Evolutionary conservation across 2,113 vertebrate genomes (phyloP).

Genomic region (Candoia aspera): DNA sequence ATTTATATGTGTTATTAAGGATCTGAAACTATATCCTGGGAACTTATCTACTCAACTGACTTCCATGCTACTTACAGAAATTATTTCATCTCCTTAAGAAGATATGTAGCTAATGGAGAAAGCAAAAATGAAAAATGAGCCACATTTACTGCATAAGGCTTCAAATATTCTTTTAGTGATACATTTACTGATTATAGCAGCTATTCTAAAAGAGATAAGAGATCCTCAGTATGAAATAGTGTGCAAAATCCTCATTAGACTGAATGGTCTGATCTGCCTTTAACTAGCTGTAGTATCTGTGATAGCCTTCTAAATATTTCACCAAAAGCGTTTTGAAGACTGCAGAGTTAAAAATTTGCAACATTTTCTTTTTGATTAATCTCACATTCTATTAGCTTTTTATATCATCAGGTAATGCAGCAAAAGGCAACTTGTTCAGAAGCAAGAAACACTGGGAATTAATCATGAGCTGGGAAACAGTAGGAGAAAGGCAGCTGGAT

Average conservation of each 20-base stretch:
- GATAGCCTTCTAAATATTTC: background rate
- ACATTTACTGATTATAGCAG: conserved; percentile 3
- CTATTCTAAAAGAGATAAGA: background rate
- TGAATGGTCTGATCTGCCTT: background rate
- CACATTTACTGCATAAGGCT: background rate
- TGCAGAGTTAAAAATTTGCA: background rate
- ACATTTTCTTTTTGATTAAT: conserved; percentile 1
- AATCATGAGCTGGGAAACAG: conserved; percentile 9
- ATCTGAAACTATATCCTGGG: background rate
- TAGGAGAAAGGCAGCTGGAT: background rate
- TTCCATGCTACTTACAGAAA: background rate
- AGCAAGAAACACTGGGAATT: conserved; percentile 1
- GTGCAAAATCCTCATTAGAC: conserved; percentile 1
- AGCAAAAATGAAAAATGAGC: background rate
- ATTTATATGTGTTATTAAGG: fast-evolving
- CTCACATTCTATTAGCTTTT: conserved; percentile 21
- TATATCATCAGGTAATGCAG: conserved; percentile 14
- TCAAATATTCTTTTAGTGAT: background rate
- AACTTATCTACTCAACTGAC: background rate
- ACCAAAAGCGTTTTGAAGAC: conserved; percentile 1
- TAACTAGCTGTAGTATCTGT: background rate
- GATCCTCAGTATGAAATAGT: background rate
- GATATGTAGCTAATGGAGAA: background rate
- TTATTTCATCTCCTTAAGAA: background rate
- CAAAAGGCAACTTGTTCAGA: background rate